These are phyloP conservation scores for Aphaenogaster ashmeadi DNA, from an alignment of 1,140 invertebrate genomes.

Conservation along the genomic window DNA sequence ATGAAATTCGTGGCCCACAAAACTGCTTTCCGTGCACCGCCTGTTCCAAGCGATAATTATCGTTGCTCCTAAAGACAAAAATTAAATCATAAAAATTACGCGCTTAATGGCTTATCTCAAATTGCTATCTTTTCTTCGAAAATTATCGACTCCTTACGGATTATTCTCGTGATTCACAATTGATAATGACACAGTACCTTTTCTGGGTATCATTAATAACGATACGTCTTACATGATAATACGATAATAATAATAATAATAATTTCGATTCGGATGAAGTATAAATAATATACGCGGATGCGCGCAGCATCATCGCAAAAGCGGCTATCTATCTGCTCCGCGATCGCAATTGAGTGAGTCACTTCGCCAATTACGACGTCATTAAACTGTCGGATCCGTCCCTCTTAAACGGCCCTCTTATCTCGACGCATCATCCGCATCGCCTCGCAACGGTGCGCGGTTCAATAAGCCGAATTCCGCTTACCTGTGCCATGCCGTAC, in stretches of 20 bases:
- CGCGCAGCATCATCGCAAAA: not conserved
- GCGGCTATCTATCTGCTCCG: slow-evolving; percentile 13
- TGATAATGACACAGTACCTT: not conserved
- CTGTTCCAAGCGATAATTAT: not conserved
- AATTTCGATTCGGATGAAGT: not conserved
- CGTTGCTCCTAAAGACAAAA: not conserved
- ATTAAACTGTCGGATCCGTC: slow-evolving; percentile 41
- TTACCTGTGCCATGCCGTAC: not conserved
- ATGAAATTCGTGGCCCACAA: slow-evolving; percentile 47
- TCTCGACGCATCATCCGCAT: slow-evolving; percentile 32
- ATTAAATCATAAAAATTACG: not conserved
- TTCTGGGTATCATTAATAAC: not conserved
- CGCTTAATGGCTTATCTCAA: not conserved
- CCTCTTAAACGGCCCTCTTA: slow-evolving; percentile 37
- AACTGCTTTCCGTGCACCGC: not conserved
- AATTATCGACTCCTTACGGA: not conserved
- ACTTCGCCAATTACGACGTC: slow-evolving; percentile 30
- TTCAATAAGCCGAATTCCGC: slow-evolving; percentile 23
- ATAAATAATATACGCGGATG: not conserved
- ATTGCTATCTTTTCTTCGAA: not conserved
- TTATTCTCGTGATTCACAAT: slow-evolving; percentile 1
- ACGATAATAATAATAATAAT: not conserved
- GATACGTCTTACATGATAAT: not conserved
- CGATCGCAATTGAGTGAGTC: slow-evolving; percentile 55
- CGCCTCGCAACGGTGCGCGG: not conserved